Percentiles rank a stretch among this genome's conserved stretches.
Evolutionary conservation across 1,140 invertebrate species (phyloP).

Genomic region (Hyphantria cunea): DNA sequence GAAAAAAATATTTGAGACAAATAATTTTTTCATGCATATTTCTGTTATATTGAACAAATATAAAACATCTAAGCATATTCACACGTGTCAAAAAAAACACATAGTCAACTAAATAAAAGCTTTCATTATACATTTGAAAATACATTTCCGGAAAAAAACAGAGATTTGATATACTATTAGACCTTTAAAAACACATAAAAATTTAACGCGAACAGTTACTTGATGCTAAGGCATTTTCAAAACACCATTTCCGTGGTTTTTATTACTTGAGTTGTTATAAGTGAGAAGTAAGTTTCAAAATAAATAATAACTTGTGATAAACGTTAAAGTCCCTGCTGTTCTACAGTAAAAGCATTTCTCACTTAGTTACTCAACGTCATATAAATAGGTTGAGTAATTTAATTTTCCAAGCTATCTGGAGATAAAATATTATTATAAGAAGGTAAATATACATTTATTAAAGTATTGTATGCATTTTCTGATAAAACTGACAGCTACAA

Average conservation of each 20-base stretch:
- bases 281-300: conserved; percentile 21
- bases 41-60: no score
- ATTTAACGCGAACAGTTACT: conserved; percentile 10
- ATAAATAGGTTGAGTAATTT: conserved; percentile 17
- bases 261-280: conserved; percentile 21
- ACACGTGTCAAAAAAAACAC: no score
- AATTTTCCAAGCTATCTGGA: conserved; percentile 14
- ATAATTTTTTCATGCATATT: no score
- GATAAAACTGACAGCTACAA: no score
- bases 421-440: conserved; percentile 3
- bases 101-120: no score
- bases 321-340: conserved; percentile 2
- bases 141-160: no score
- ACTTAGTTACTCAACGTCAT: conserved; percentile 9
- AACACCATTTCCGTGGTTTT: conserved; percentile 19
- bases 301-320: conserved; percentile 27
- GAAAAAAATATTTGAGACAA: no score
- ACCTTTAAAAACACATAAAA: conserved; percentile 22
- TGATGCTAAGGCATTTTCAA: conserved; percentile 3
- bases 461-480: no score
- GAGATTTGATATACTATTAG: no score
- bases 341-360: conserved; percentile 12
- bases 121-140: no score
- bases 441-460: background rate
- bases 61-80: no score